These are phyloP conservation scores for Macrophya annulata DNA, from an alignment of 2,888 invertebrate species.

Conservation along the genomic window DNA sequence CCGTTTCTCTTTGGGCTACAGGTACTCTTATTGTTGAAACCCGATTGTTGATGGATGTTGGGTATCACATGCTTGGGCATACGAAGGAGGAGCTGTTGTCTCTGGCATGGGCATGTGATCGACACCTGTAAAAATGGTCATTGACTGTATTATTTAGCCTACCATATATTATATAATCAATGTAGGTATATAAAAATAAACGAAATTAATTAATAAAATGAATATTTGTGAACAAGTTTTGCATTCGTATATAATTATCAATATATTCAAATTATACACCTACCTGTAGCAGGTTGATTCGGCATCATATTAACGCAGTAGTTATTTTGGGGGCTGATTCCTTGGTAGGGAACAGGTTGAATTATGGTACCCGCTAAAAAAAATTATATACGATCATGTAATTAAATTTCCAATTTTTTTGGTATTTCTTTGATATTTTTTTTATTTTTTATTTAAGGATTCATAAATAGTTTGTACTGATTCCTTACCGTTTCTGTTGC, in stretches of 20 bases:
- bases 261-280: not conserved
- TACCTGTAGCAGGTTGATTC: not conserved
- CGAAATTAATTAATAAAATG: not conserved
- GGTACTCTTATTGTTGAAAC: too few relatives aligned
- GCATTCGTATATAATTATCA: not conserved
- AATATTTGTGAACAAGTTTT: not conserved
- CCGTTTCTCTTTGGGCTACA: too few relatives aligned
- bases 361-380: conserved; percentile 1
- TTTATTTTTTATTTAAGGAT: too few relatives aligned
- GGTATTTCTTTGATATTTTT: too few relatives aligned
- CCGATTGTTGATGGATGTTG: too few relatives aligned
- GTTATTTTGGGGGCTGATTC: not conserved
- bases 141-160: too few relatives aligned
- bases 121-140: too few relatives aligned
- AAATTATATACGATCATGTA: not conserved
- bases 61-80: too few relatives aligned
- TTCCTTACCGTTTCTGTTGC: conserved; percentile 63
- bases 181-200: not conserved
- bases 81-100: too few relatives aligned
- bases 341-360: not conserved
- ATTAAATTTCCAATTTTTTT: not conserved
- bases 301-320: not conserved
- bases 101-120: too few relatives aligned
- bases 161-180: too few relatives aligned
- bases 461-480: not conserved